phyloP scores from a whole-genome alignment of 2,888 invertebrate species.

The Cryptosula pallasiana region DNA sequence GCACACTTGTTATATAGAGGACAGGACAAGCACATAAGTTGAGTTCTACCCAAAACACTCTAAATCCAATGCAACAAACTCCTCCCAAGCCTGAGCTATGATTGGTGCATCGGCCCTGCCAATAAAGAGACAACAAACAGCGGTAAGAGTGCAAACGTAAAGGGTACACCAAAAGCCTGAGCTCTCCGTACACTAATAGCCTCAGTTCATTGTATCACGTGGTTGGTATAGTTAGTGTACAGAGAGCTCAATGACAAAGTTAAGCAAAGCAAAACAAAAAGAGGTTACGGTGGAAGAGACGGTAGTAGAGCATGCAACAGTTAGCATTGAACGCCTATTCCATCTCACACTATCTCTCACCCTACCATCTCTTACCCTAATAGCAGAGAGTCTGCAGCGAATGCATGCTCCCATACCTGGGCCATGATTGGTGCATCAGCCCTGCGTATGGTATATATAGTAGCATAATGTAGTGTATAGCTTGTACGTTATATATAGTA shows the following conservation, averaged over 20 bases:
- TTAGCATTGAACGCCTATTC: too few relatives aligned
- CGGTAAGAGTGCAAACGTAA: too few relatives aligned
- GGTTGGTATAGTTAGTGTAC: too few relatives aligned
- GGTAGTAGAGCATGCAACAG: neutral
- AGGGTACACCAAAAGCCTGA: too few relatives aligned
- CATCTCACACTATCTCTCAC: too few relatives aligned
- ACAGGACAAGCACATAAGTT: neutral
- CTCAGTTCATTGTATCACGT: too few relatives aligned
- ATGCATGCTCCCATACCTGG: slow-evolving; percentile 78
- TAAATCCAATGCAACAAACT: neutral
- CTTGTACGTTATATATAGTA: too few relatives aligned
- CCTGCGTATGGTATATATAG: slow-evolving; percentile 57
- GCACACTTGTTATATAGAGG: neutral
- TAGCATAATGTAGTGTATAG: too few relatives aligned
- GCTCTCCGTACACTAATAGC: too few relatives aligned
- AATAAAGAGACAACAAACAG: too few relatives aligned
- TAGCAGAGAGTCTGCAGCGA: slow-evolving; percentile 49
- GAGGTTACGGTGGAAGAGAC: neutral
- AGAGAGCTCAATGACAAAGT: too few relatives aligned
- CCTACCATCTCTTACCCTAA: slow-evolving; percentile 42
- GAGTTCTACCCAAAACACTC: neutral
- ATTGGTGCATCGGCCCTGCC: slow-evolving; percentile 92
- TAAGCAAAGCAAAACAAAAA: neutral
- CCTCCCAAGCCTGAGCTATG: slow-evolving; percentile 89
- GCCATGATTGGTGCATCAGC: slow-evolving; percentile 97